Evolutionary conservation across 2,797 vertebrate species (phyloP).

Genomic region (Sparus aurata): DNA sequence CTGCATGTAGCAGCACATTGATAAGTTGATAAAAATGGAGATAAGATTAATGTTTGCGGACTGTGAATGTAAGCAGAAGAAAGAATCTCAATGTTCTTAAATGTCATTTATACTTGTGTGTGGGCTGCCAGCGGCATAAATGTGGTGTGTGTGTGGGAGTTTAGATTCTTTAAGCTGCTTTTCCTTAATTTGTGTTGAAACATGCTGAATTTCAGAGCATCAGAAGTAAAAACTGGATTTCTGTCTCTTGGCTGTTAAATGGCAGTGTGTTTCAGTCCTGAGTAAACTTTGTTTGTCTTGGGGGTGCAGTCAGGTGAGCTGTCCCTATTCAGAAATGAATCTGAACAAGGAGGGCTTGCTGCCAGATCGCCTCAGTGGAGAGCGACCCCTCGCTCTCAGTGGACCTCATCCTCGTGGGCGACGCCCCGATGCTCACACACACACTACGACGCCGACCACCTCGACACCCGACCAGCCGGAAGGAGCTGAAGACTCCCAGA

Average conservation of each 20-base stretch:
- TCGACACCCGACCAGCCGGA: slow-evolving; percentile 62
- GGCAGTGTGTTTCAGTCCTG: not conserved
- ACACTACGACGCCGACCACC: slow-evolving; percentile 50
- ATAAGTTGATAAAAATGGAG: not conserved
- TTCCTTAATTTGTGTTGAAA: slow-evolving; percentile 22
- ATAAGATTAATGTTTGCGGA: slow-evolving; percentile 4
- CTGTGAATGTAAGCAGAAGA: slow-evolving; percentile 17
- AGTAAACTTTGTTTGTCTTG: slow-evolving; percentile 9
- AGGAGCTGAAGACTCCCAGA: slow-evolving; percentile 77
- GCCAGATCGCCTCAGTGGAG: slow-evolving; percentile 91
- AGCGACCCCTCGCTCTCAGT: slow-evolving; percentile 78
- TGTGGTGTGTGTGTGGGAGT: slow-evolving; percentile 55
- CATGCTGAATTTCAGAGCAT: slow-evolving; percentile 9
- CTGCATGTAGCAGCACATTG: not conserved
- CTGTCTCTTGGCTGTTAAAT: not conserved
- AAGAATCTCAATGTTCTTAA: slow-evolving; percentile 40
- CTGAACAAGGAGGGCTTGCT: slow-evolving; percentile 90
- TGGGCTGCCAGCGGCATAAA: slow-evolving; percentile 58
- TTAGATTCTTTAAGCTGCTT: slow-evolving; percentile 27
- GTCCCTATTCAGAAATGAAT: slow-evolving; percentile 92
- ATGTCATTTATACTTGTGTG: slow-evolving; percentile 60
- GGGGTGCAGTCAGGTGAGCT: slow-evolving; percentile 88
- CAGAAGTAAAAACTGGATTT: slow-evolving; percentile 2
- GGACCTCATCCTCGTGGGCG: slow-evolving; percentile 82
- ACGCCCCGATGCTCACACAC: slow-evolving; percentile 78